Base-by-base conservation (phyloP, 2,888 invertebrate species). In the Yponomeuta malinellus region DNA sequence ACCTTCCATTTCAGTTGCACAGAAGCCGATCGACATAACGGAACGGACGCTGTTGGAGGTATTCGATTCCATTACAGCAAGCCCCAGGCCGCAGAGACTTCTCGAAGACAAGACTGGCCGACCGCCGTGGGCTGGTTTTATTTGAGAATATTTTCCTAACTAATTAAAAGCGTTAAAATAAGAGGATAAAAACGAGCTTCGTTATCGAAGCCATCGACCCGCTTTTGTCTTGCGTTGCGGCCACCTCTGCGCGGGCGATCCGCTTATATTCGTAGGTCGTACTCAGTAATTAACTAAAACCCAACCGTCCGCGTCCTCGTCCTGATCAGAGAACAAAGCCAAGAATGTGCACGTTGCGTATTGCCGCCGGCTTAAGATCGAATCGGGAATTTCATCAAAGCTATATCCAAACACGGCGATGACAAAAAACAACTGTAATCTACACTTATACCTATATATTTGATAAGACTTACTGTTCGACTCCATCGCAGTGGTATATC, bases 91-190 rank as follows among this genome's bases (percentile, higher is more conserved):
- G 37, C n/a, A 79, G 78, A 76, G 79, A 78, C 76, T 82, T 84
- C 81, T 82, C 87, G 87, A 83, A 88, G 88, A 88, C 89, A 88
- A 81, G 80, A 81, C 83, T 79, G 77, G 77, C 80, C 79, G 80
- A 78, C 78, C 76, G 85, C 87, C 81, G 79, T 80, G 81, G 87
- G 88, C 86, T 81, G 81, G 85, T 88, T 89, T 89, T 89, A 87
- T 89, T 90, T 89, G 88, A 90, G 87, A 88, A 90, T 90, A 91
- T 91, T 92, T 92, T 90, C 91, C 90, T 90, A 90, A 91, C 90
- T 91, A 91, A 91, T 92, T 92, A 92, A 92, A 90, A 89, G 88
- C 89, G 90, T 90, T 84, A 83, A 90, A 92, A 90, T 90, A 90
- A 89, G 89, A 90, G 86, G 87, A 90, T 87, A 85, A 89, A 89